Percentiles rank a stretch among this genome's conserved stretches.
Conservation (phyloP, 2,797 vertebrate species). For the Cyclura pinguis region DNA sequence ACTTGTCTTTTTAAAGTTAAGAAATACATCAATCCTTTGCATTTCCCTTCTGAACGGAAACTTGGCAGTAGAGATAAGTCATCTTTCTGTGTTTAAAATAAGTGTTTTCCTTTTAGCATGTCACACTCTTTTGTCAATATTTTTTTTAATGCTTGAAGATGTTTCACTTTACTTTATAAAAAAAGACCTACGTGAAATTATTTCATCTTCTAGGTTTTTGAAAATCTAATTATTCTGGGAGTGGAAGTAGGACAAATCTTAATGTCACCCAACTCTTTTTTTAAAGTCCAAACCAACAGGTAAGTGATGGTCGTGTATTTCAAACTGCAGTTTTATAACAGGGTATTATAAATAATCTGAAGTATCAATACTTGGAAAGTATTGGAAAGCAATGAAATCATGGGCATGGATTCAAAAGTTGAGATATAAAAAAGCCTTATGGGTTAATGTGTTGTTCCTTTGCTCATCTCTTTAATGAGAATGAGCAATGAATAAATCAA, state of each 20-base stretch:
- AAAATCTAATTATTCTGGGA: slow-evolving; percentile 89
- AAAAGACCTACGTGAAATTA: neutral
- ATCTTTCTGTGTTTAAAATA: neutral
- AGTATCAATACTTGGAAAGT: neutral
- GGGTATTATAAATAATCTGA: neutral
- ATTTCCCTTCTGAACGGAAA: neutral
- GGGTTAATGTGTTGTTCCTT: neutral
- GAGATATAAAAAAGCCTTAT: neutral
- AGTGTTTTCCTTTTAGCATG: neutral
- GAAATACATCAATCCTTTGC: neutral
- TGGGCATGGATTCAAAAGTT: too few species aligned
- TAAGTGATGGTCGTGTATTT: slow-evolving; percentile 65
- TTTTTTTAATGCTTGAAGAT: slow-evolving; percentile 30
- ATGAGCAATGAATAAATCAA: neutral
- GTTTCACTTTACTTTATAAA: neutral
- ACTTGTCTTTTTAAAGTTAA: neutral
- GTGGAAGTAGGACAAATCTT: slow-evolving; percentile 87
- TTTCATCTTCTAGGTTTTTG: slow-evolving; percentile 88
- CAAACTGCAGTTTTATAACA: neutral
- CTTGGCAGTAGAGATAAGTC: neutral
- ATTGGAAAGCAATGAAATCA: neutral
- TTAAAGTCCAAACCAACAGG: slow-evolving; percentile 95
- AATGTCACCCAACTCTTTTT: slow-evolving; percentile 92
- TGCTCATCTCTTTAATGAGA: neutral
- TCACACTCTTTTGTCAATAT: neutral